These are phyloP conservation scores for Heliconius congener DNA, from an alignment of 1,140 invertebrate genomes.

Conservation along the genomic window DNA sequence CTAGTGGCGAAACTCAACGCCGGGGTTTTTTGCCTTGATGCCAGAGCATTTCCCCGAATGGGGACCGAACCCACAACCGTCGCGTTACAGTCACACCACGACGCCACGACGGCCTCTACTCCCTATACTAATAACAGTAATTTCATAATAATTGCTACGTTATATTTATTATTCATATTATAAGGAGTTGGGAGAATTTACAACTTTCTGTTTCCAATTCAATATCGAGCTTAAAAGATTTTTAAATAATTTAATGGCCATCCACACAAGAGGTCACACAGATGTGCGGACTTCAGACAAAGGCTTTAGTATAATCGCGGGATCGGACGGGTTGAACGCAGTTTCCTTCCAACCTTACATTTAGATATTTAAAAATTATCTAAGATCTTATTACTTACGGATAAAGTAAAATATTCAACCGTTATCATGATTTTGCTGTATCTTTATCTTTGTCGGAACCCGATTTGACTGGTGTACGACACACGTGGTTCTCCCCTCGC, in stretches of 20 bases:
- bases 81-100: too few relatives aligned
- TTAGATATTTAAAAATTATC: slow-evolving; percentile 5
- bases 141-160: neutral
- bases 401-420: slow-evolving; percentile 37
- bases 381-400: slow-evolving; percentile 26
- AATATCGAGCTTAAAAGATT: slow-evolving; percentile 28
- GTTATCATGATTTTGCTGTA: neutral
- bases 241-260: slow-evolving; percentile 52
- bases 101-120: too few relatives aligned
- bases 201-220: neutral
- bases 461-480: slow-evolving; percentile 58
- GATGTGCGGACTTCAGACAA: slow-evolving; percentile 68
- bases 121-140: neutral
- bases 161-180: too few relatives aligned
- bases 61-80: too few relatives aligned
- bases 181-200: neutral
- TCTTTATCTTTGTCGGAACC: slow-evolving; percentile 37
- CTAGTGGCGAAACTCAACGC: too few relatives aligned
- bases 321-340: slow-evolving; percentile 65
- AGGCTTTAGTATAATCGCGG: slow-evolving; percentile 57
- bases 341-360: slow-evolving; percentile 53
- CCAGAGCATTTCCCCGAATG: too few relatives aligned
- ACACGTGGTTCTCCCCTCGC: slow-evolving; percentile 71
- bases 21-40: too few relatives aligned
- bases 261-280: slow-evolving; percentile 72